Evolutionary conservation across 2,888 invertebrate genomes (phyloP).

Genomic region (Diloba caeruleocephala): DNA sequence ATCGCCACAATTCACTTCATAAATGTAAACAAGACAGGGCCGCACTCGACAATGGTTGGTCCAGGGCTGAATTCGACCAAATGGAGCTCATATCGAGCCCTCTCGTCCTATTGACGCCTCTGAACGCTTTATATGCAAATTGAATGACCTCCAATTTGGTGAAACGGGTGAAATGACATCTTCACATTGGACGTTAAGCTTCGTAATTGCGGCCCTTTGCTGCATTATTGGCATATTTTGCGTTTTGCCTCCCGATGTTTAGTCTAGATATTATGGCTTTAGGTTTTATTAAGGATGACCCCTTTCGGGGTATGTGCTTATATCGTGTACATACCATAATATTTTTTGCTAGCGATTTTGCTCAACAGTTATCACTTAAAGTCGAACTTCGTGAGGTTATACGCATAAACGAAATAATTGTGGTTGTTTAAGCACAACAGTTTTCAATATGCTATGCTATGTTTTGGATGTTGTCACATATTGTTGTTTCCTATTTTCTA

Average conservation of each 20-base stretch:
- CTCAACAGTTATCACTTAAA: neutral
- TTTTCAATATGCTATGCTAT: too few relatives aligned
- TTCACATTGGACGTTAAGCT: slow-evolving; percentile 67
- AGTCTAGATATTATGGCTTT: slow-evolving; percentile 29
- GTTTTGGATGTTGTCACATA: too few relatives aligned
- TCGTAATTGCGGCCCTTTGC: slow-evolving; percentile 63
- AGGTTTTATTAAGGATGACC: slow-evolving; percentile 28
- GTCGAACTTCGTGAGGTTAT: too few relatives aligned
- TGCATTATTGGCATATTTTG: slow-evolving; percentile 60
- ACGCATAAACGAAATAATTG: too few relatives aligned
- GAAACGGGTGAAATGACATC: slow-evolving; percentile 70
- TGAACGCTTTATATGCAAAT: slow-evolving; percentile 83
- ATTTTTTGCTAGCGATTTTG: slow-evolving; percentile 1
- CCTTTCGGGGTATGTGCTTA: slow-evolving; percentile 2
- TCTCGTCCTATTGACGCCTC: slow-evolving; percentile 72
- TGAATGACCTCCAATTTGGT: slow-evolving; percentile 80
- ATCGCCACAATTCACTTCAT: slow-evolving; percentile 37
- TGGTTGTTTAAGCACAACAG: too few relatives aligned
- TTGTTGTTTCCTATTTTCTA: too few relatives aligned
- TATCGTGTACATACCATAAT: too few relatives aligned
- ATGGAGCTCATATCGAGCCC: slow-evolving; percentile 58
- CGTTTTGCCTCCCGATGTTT: slow-evolving; percentile 46
- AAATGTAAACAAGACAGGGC: slow-evolving; percentile 43
- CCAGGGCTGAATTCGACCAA: slow-evolving; percentile 38
- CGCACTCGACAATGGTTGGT: slow-evolving; percentile 32